Evolutionary conservation across 1,140 invertebrate genomes (phyloP), one percentile per base, ranked within the genome.

Genomic region (Ladona fulva): DNA sequence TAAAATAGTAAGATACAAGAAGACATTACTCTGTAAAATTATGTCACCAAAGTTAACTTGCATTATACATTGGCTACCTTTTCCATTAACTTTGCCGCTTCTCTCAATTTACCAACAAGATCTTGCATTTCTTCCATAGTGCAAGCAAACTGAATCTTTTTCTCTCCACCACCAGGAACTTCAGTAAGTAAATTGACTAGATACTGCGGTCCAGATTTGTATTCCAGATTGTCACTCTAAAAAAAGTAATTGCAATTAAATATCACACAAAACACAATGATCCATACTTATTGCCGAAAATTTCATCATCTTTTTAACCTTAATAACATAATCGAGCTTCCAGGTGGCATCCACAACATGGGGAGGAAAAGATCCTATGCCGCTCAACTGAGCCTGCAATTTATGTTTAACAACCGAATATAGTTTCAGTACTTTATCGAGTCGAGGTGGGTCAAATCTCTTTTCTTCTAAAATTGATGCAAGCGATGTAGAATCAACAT

Each of bases 301-400:
- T 66, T 19, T 6, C 14, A 6, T 66, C n/a, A 66, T 42, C n/a
- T 44, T 25, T 66, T 79, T 80, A 84, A 89, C 88, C 82, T 88
- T 88, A 14, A 87, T 80, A 25, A 85, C 84, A 80, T 87, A 89
- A 83, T 91, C 89, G 74, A 91, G 83, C 83, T 88, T 89, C 90
- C 90, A 92, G 79, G 88, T 87, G 3, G 90, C 85, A 81, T 92
- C 90, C n/a, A 89, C 85, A 74, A 92, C 86, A 80, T 90, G 89
- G 7, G 89, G 88, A 78, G 89, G 80, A 81, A 84, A 82, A 79
- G 82, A 83, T 22, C 88, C 88, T 78, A 87, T 85, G 79, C 84
- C 83, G 80, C 86, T 84, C 25, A 89, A 82, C 8, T 81, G 81
- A 76, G 82, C 82, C 78, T 84, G 83, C 77, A 88, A 81, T 76